Percentiles rank a stretch among this genome's conserved stretches.
phyloP scores from a whole-genome alignment of 1,140 invertebrate species.

The Bilobella aurantiaca region DNA sequence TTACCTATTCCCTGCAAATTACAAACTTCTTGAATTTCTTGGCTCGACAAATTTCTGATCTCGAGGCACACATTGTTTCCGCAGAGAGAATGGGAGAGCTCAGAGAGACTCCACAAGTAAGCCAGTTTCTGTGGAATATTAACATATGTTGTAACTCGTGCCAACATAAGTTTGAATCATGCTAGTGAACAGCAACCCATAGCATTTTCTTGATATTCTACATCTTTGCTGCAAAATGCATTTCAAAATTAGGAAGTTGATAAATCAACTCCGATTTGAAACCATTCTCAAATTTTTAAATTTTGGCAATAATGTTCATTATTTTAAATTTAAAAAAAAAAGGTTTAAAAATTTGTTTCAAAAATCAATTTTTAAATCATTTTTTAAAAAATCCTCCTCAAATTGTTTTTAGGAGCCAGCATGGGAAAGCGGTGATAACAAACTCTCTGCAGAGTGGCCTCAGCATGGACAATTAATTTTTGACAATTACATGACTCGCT shows the following conservation, averaged over 20 bases:
- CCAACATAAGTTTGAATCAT: no score
- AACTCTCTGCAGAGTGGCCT: constrained; percentile 37
- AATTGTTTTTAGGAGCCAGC: constrained; percentile 58
- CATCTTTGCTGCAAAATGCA: no score
- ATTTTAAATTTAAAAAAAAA: no score
- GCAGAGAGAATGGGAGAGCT: constrained; percentile 35
- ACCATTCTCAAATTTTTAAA: no score
- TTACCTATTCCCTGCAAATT: constrained; percentile 46
- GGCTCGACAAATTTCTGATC: neutral
- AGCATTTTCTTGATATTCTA: no score
- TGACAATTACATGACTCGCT: constrained; percentile 39
- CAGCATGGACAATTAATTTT: constrained; percentile 41
- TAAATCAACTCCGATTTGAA: no score
- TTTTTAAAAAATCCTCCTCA: neutral
- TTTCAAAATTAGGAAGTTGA: no score
- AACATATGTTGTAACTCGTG: no score
- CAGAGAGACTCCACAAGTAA: constrained; percentile 39
- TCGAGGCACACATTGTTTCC: constrained; percentile 17
- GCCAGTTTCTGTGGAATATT: neutral
- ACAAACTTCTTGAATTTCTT: constrained; percentile 12
- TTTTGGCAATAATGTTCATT: no score
- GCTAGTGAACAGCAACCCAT: no score
- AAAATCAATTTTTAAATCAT: neutral
- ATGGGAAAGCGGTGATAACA: constrained; percentile 47
- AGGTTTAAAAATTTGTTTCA: neutral